Evolutionary conservation across 2,888 invertebrate species (phyloP), one percentile per base, ranked within the genome.

Genomic region (Trisateles emortualis): DNA sequence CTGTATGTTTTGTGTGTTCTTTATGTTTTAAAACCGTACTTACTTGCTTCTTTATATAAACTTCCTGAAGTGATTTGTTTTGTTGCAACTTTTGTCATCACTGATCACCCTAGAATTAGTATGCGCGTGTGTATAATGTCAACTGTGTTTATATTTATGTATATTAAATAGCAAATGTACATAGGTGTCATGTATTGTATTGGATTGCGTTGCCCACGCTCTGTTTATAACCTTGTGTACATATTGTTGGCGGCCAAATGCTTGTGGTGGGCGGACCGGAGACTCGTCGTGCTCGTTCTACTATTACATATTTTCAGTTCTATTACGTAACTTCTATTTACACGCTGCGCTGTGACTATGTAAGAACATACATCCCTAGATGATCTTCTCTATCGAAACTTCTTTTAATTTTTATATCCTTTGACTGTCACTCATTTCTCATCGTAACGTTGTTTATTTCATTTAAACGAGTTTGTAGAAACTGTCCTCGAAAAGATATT

Each of bases 181-280:
- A 6, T 61, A 60, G 64, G 66, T 72, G 64, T 74, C 61, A 58
- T 64, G 63, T 62, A 70, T 74, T 64, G 69, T 78, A 78, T 82
- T 85, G 79, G 81, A 83, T 76, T 77, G 72, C 71, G 74, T 72
- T 74, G 72, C 88, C 88, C 84, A 88, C 88, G 85, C 84, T 74
- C 70, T 64, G 70, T 64, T 76, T 67, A 76, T 85, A 86, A 88
- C 89, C 90, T 90, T 90, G 89, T 86, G 84, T 78, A 64, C 61
- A 66, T 68, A 69, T 67, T 78, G 76, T 79, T 87, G 84, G 83
- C 86, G 85, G 86, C 85, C 83, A 82, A 82, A 80, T 69, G 74
- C 60, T 74, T 65, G 74, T 64, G 78, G 86, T 89, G 83, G 88
- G 89, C 81, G 86, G 79, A 78, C 78, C 79, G 80, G 81, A 71